These are phyloP conservation scores for Prosapia bicincta DNA, from an alignment of 2,888 invertebrate species.

Conservation along the genomic window DNA sequence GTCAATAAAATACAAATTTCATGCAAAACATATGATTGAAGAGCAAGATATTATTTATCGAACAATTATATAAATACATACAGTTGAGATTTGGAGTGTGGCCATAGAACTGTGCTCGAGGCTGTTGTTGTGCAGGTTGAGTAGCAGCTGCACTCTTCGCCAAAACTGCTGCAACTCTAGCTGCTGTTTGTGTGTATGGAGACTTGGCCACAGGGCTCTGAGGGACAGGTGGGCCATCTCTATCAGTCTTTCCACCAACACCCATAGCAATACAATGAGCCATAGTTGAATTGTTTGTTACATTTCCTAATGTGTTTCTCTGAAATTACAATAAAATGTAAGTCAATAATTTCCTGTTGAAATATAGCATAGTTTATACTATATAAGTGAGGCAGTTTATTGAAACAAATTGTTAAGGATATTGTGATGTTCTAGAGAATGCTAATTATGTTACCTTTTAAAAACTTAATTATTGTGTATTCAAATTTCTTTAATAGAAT, in stretches of 20 bases:
- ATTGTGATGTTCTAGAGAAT: too few relatives aligned
- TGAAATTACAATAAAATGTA: constrained; percentile 28
- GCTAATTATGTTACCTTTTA: too few relatives aligned
- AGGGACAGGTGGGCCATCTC: constrained; percentile 15
- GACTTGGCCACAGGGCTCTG: constrained; percentile 28
- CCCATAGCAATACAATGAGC: background rate
- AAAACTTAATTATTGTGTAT: too few relatives aligned
- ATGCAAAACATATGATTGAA: too few relatives aligned
- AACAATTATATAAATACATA: too few relatives aligned
- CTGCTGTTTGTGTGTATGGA: constrained; percentile 38
- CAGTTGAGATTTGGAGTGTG: constrained; percentile 87
- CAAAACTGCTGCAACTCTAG: constrained; percentile 41
- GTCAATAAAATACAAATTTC: too few relatives aligned
- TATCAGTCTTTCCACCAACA: constrained; percentile 11
- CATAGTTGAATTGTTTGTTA: constrained; percentile 33
- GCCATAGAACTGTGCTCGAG: constrained; percentile 79
- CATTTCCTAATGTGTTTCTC: constrained; percentile 37
- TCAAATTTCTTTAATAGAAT: too few relatives aligned
- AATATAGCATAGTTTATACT: too few relatives aligned
- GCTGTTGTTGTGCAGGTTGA: constrained; percentile 51
- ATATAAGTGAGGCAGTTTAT: too few relatives aligned
- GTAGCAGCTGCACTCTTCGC: constrained; percentile 42
- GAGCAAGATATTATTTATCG: too few relatives aligned
- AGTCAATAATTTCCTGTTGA: background rate
- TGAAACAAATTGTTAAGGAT: too few relatives aligned